phyloP scores from a whole-genome alignment of 2,113 vertebrate genomes.

The Tachuris rubrigastra region DNA sequence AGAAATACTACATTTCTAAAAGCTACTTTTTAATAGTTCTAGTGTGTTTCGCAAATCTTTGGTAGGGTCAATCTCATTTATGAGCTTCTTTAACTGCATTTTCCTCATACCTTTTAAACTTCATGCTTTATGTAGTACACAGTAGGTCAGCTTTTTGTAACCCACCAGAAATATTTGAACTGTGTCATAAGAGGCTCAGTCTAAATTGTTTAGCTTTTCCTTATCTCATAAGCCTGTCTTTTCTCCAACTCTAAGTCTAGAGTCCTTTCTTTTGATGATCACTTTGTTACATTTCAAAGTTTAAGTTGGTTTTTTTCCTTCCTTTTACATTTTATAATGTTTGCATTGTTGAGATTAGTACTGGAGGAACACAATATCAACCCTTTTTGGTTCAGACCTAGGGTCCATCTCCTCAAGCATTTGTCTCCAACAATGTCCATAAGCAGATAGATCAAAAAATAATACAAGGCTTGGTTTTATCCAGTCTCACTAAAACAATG shows the following conservation, averaged over 20 bases:
- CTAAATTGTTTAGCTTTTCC: slow-evolving; percentile 29
- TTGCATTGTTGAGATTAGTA: background rate
- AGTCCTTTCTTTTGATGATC: background rate
- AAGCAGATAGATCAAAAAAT: background rate
- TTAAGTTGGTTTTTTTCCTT: background rate
- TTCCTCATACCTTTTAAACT: slow-evolving; percentile 67
- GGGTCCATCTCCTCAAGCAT: background rate
- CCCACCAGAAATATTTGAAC: slow-evolving; percentile 46
- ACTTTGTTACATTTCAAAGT: background rate
- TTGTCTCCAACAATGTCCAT: background rate
- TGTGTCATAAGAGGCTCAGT: slow-evolving; percentile 51
- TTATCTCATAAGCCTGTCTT: slow-evolving; percentile 25
- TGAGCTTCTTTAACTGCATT: slow-evolving; percentile 67
- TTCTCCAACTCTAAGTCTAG: background rate
- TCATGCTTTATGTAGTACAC: slow-evolving; percentile 35
- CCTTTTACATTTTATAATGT: background rate
- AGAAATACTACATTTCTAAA: slow-evolving; percentile 41
- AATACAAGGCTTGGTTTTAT: background rate
- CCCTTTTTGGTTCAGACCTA: background rate
- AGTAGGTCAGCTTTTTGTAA: slow-evolving; percentile 45
- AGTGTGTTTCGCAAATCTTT: slow-evolving; percentile 65
- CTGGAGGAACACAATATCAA: background rate
- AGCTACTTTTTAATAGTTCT: slow-evolving; percentile 55
- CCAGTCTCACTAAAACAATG: background rate
- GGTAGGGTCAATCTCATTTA: slow-evolving; percentile 68